These are phyloP conservation scores for Xenentodon cancila DNA, from an alignment of 2,797 vertebrate genomes.

Conservation along the genomic window DNA sequence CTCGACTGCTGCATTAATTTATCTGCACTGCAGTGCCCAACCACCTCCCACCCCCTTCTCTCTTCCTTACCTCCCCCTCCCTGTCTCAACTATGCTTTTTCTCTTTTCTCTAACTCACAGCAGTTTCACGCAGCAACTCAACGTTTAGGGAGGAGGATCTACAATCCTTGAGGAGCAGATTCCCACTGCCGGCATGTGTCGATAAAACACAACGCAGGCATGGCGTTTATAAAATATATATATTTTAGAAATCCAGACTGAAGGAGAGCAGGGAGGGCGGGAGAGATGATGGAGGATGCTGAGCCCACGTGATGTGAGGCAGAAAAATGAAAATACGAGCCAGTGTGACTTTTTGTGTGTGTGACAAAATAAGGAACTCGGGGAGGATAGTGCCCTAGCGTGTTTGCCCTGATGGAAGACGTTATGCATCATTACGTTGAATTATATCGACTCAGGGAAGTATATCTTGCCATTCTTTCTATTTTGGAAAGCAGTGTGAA, in stretches of 20 bases:
- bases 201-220: conserved; percentile 23
- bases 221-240: conserved; percentile 9
- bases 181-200: conserved; percentile 27
- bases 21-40: conserved; percentile 87
- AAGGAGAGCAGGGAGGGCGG: conserved; percentile 9
- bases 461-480: no score
- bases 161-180: conserved; percentile 46
- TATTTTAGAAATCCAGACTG: neutral
- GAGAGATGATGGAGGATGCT: conserved; percentile 9
- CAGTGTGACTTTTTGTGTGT: conserved; percentile 26
- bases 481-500: no score
- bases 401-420: no score
- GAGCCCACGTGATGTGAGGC: conserved; percentile 30
- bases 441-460: no score
- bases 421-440: no score
- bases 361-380: conserved; percentile 11
- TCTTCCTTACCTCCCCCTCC: conserved; percentile 32
- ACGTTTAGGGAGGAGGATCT: conserved; percentile 22
- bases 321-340: conserved; percentile 14
- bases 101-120: conserved; percentile 42
- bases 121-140: conserved; percentile 53
- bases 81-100: conserved; percentile 22
- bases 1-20: conserved; percentile 85
- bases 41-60: conserved; percentile 56
- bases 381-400: conserved; percentile 4